phyloP scores from a whole-genome alignment of 2,797 vertebrate species.

The Gallinago nigripennis region DNA sequence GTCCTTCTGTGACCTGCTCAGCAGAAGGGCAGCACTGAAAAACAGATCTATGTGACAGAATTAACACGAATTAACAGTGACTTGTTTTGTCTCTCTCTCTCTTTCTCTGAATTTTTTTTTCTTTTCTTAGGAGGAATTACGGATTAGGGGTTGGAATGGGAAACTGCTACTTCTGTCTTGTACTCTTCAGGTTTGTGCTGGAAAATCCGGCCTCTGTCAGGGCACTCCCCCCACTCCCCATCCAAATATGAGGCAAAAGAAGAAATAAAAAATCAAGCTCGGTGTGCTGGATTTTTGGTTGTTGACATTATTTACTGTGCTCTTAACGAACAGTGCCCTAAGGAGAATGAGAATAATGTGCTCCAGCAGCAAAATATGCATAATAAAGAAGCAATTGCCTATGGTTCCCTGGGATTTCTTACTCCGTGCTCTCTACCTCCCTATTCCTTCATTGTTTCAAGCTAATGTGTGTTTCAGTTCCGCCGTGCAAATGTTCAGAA shows the following conservation, averaged over 20 bases:
- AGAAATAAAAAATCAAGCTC: background rate
- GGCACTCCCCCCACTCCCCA: background rate
- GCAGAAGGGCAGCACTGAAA: background rate
- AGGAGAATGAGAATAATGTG: constrained; percentile 39
- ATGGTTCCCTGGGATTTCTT: constrained; percentile 20
- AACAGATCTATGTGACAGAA: background rate
- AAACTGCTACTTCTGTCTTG: background rate
- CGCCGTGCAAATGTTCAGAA: background rate
- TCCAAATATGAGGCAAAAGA: background rate
- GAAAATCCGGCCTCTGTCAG: background rate
- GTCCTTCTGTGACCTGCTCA: background rate
- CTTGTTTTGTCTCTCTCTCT: background rate
- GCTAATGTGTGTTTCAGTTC: background rate
- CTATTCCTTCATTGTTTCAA: constrained; percentile 24
- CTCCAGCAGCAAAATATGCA: constrained; percentile 34
- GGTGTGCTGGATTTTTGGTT: background rate
- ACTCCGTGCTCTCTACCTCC: background rate
- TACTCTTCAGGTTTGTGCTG: background rate
- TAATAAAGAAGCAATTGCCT: constrained; percentile 46
- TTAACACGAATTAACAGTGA: background rate
- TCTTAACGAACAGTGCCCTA: background rate
- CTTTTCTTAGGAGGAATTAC: background rate
- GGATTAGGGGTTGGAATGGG: background rate
- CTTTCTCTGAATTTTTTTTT: background rate
- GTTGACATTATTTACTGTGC: constrained; percentile 39